Evolutionary conservation across 2,888 invertebrate genomes (phyloP).

Genomic region (Mantis religiosa): DNA sequence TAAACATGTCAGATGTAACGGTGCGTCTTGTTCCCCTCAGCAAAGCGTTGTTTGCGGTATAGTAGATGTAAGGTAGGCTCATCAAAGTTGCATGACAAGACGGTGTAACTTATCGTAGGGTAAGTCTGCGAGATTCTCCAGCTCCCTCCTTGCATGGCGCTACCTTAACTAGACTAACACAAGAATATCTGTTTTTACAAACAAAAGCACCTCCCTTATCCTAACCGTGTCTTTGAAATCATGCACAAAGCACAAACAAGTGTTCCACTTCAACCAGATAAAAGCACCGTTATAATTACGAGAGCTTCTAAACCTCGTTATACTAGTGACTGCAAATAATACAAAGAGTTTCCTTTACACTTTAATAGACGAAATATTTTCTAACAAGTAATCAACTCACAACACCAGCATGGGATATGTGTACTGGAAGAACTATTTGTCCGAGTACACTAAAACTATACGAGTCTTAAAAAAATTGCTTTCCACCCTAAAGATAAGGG

Average conservation of each 20-base stretch:
- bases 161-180: not conserved
- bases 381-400: too few species aligned
- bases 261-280: not conserved
- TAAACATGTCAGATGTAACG: too few species aligned
- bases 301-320: too few species aligned
- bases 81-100: not conserved
- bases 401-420: too few species aligned
- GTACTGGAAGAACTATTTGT: too few species aligned
- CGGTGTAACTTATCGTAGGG: not conserved
- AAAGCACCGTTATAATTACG: not conserved
- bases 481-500: too few species aligned
- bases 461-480: too few species aligned
- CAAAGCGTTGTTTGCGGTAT: not conserved
- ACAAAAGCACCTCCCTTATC: not conserved
- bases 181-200: not conserved
- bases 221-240: too few species aligned
- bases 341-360: too few species aligned
- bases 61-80: not conserved
- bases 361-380: too few species aligned
- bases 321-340: too few species aligned
- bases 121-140: not conserved
- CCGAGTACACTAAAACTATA: too few species aligned
- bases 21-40: not conserved
- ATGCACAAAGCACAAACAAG: not conserved
- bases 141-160: not conserved